A percentile compares a stretch with the other conserved stretches of the same genome.
phyloP scores from a whole-genome alignment of 1,140 invertebrate genomes.

The Leptopilina boulardi region DNA sequence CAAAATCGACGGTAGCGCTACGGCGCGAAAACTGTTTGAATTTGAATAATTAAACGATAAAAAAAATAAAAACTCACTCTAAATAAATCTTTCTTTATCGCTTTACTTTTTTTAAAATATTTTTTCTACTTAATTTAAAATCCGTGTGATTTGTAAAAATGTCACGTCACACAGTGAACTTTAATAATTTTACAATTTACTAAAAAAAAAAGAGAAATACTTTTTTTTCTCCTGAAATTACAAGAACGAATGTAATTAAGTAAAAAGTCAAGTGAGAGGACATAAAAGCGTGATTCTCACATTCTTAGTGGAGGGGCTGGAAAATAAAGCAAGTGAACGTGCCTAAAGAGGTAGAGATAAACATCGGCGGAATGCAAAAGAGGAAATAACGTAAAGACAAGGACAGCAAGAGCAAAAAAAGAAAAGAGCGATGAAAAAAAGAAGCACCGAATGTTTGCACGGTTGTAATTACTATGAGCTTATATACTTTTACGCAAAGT shows the following conservation, averaged over 20 bases:
- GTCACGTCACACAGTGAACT: too few relatives aligned
- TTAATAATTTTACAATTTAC: not conserved
- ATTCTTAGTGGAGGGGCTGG: slow-evolving; percentile 18
- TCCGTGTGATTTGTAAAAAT: too few relatives aligned
- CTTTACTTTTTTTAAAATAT: too few relatives aligned
- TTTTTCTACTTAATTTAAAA: too few relatives aligned
- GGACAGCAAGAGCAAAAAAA: slow-evolving; percentile 34
- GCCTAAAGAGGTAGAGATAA: slow-evolving; percentile 18
- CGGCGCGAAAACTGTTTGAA: too few relatives aligned
- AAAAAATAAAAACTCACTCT: too few relatives aligned
- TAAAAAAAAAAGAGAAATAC: too few relatives aligned
- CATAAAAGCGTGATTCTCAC: slow-evolving; percentile 25
- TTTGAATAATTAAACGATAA: too few relatives aligned
- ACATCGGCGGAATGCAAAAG: slow-evolving; percentile 17
- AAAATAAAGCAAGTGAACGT: slow-evolving; percentile 10
- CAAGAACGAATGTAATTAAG: slow-evolving; percentile 19
- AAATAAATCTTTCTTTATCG: too few relatives aligned
- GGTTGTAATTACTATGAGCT: slow-evolving; percentile 48
- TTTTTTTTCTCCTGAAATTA: not conserved
- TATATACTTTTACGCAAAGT: slow-evolving; percentile 50
- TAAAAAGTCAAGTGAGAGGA: slow-evolving; percentile 12
- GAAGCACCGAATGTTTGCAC: slow-evolving; percentile 44
- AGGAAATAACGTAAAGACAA: slow-evolving; percentile 11
- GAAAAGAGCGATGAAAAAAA: slow-evolving; percentile 36
- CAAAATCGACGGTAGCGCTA: too few relatives aligned